Evolutionary conservation across 1,140 invertebrate genomes (phyloP).

Genomic region (Pogonomyrmex californicus): DNA sequence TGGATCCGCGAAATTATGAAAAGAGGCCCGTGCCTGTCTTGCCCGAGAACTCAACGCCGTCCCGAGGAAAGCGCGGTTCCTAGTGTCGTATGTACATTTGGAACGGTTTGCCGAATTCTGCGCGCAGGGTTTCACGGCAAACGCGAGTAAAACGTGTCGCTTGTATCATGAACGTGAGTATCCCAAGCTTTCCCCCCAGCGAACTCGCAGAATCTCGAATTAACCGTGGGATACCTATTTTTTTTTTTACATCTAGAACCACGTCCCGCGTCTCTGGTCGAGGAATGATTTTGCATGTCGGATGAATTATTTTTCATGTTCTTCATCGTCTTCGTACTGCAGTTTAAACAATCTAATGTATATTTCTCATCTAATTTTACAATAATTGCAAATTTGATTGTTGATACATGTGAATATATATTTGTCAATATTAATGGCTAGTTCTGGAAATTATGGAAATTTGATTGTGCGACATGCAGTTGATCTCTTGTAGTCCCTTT

Average conservation of each 20-base stretch:
- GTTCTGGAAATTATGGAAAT: background rate
- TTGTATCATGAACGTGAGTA: slow-evolving; percentile 57
- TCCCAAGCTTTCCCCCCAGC: background rate
- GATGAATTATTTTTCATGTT: background rate
- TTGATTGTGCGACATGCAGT: slow-evolving; percentile 5
- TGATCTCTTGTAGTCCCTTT: slow-evolving; percentile 16
- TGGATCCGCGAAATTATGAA: slow-evolving; percentile 26
- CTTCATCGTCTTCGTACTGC: background rate
- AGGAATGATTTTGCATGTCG: slow-evolving; percentile 9
- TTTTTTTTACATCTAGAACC: too few species aligned
- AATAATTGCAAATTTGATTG: background rate
- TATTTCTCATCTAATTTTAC: background rate
- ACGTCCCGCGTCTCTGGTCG: background rate
- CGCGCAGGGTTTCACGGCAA: background rate
- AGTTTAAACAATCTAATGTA: background rate
- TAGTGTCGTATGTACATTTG: slow-evolving; percentile 6
- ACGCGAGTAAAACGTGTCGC: slow-evolving; percentile 20
- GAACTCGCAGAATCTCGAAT: background rate
- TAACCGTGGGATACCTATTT: background rate
- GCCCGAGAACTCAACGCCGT: background rate
- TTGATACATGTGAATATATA: background rate
- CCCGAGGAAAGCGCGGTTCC: background rate
- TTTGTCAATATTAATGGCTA: background rate
- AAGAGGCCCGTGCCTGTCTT: background rate
- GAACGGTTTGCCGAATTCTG: background rate